phyloP scores from a whole-genome alignment of 2,113 vertebrate genomes.

The Antidorcas marsupialis region DNA sequence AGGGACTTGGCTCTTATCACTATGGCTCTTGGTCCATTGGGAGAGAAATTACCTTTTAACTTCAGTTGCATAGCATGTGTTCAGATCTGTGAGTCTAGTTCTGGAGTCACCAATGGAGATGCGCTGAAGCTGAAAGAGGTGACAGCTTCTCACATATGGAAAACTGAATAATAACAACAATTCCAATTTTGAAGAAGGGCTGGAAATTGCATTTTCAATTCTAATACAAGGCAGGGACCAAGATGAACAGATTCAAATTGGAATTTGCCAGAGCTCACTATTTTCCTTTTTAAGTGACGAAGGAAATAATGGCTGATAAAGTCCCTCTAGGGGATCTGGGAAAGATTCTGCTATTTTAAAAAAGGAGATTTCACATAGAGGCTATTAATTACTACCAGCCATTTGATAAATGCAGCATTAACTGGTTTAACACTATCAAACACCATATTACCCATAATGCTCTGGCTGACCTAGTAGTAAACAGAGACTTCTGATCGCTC shows the following conservation, averaged over 20 bases:
- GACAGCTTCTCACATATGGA: constrained; percentile 81
- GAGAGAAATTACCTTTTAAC: constrained; percentile 74
- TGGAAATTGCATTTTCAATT: constrained; percentile 77
- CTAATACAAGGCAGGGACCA: constrained; percentile 66
- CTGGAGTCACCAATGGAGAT: constrained; percentile 72
- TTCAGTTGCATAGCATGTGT: constrained; percentile 63
- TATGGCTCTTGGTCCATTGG: constrained; percentile 40
- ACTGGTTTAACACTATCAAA: constrained; percentile 52
- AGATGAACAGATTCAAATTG: constrained; percentile 75
- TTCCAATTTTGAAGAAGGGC: constrained; percentile 73
- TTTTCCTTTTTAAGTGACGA: constrained; percentile 43
- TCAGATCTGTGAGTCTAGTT: constrained; percentile 66
- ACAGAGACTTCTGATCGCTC: constrained; percentile 72
- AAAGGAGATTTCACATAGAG: constrained; percentile 34
- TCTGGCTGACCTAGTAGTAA: constrained; percentile 62
- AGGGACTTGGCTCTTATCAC: constrained; percentile 60
- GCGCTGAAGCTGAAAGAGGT: constrained; percentile 67
- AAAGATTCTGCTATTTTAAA: constrained; percentile 51
- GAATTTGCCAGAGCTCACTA: constrained; percentile 56
- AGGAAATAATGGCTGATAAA: constrained; percentile 57
- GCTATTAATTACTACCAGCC: constrained; percentile 58
- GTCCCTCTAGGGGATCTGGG: constrained; percentile 50
- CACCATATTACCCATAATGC: constrained; percentile 26
- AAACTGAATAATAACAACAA: constrained; percentile 80
- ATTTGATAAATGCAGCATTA: constrained; percentile 60